Evolutionary conservation across 1,140 invertebrate genomes (phyloP).

Genomic region (Cecropterus lyciades): DNA sequence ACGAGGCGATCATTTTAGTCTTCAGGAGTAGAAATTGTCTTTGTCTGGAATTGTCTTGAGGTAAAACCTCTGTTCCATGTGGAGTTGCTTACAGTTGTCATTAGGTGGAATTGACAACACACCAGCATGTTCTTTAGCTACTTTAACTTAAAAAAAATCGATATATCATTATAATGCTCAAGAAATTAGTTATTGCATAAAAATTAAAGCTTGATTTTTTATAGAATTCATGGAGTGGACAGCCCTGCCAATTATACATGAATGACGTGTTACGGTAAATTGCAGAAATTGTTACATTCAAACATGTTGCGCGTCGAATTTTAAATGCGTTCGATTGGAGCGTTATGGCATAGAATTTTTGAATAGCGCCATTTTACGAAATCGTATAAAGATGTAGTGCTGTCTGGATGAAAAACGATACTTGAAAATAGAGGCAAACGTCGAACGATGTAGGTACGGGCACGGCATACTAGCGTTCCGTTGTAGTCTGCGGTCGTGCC

Average conservation of each 20-base stretch:
- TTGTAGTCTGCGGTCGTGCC: slow-evolving; percentile 59
- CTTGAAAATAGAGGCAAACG: slow-evolving; percentile 35
- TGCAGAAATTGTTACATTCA: slow-evolving; percentile 21
- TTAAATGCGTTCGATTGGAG: slow-evolving; percentile 29
- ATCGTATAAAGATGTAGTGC: slow-evolving; percentile 34
- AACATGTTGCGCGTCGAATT: slow-evolving; percentile 29
- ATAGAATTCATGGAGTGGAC: no score
- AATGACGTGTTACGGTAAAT: slow-evolving; percentile 22
- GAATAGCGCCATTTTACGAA: slow-evolving; percentile 28
- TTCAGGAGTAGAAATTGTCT: no score
- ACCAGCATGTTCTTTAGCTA: no score
- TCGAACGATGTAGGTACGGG: slow-evolving; percentile 27
- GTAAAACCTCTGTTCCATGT: no score
- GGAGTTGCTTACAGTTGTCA: no score
- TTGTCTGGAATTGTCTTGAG: no score
- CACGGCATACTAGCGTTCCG: slow-evolving; percentile 46
- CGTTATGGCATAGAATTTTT: slow-evolving; percentile 34
- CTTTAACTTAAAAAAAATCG: no score
- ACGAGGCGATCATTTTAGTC: no score
- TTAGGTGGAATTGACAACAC: no score
- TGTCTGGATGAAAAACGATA: slow-evolving; percentile 35
- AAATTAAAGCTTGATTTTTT: no score
- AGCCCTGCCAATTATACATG: slow-evolving; percentile 8
- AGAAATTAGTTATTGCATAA: no score
- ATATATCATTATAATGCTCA: no score